Evolutionary conservation across 2,797 vertebrate species (phyloP).

Genomic region (Aeoliscus strigatus): DNA sequence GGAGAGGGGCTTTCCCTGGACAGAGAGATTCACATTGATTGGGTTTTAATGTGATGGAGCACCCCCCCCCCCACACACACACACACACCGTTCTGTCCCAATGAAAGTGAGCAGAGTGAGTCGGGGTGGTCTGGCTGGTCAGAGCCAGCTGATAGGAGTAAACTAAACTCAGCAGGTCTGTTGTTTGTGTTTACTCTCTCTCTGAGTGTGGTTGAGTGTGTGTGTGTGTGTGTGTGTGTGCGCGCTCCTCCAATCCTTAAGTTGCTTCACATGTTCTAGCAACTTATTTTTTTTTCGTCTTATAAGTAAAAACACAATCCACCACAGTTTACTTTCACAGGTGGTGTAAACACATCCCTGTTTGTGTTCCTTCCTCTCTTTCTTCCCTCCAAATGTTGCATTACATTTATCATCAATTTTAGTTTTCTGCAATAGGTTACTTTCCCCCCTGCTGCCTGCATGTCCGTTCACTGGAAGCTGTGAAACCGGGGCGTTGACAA

Average conservation of each 20-base stretch:
- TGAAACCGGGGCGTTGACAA: constrained; percentile 42
- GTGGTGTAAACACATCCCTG: constrained; percentile 39
- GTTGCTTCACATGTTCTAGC: constrained; percentile 65
- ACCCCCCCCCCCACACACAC: constrained; percentile 12
- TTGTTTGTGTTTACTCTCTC: constrained; percentile 77
- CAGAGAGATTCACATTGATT: constrained; percentile 62
- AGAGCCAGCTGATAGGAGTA: constrained; percentile 70
- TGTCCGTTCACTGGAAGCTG: constrained; percentile 12
- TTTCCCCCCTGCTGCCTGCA: not conserved
- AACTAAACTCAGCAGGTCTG: constrained; percentile 76
- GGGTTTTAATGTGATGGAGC: constrained; percentile 62
- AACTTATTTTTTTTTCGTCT: constrained; percentile 32
- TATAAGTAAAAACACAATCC: constrained; percentile 57
- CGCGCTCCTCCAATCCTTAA: no score
- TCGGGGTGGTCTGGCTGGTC: constrained; percentile 65
- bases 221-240: constrained; percentile 30
- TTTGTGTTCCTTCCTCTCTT: not conserved
- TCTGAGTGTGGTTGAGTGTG: constrained; percentile 36
- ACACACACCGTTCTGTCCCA: constrained; percentile 32
- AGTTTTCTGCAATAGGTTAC: no score
- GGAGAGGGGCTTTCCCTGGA: constrained; percentile 44
- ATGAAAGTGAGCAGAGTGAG: constrained; percentile 48
- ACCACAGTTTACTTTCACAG: constrained; percentile 57
- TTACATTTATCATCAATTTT: no score
- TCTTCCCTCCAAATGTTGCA: constrained; percentile 2